Evolutionary conservation across 2,888 invertebrate species (phyloP).

Genomic region (Agonum fuliginosum): DNA sequence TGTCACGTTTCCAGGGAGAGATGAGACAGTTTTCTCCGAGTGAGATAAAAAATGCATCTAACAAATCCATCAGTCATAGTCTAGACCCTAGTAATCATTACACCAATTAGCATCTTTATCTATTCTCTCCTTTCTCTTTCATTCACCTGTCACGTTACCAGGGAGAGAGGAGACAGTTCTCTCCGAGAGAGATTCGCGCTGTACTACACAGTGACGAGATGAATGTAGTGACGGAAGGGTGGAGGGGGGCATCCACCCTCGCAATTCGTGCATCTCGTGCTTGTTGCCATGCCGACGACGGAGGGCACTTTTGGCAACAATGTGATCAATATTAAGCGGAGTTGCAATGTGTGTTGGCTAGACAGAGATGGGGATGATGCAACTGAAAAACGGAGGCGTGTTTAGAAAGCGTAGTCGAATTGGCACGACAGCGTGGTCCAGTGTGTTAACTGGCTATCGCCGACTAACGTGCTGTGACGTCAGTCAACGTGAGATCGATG

Average conservation of each 20-base stretch:
- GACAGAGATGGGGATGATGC: background rate
- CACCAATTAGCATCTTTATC: background rate
- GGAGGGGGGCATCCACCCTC: background rate
- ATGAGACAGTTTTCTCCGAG: background rate
- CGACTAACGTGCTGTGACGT: no score
- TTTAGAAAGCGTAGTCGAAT: no score
- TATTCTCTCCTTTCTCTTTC: background rate
- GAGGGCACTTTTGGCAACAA: slow-evolving; percentile 36
- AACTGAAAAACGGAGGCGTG: background rate
- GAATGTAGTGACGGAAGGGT: background rate
- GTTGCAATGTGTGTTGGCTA: background rate
- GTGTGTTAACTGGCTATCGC: no score
- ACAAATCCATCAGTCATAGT: no score
- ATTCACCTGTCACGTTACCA: background rate
- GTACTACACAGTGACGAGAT: background rate
- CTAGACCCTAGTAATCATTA: background rate
- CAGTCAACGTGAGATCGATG: no score
- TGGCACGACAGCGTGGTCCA: no score
- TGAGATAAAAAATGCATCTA: no score
- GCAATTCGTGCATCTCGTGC: slow-evolving; percentile 29
- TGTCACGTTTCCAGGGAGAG: no score
- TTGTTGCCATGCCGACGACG: background rate
- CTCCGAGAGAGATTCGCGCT: background rate
- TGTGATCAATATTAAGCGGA: slow-evolving; percentile 33
- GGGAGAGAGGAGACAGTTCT: background rate